Evolutionary conservation across 2,888 invertebrate genomes (phyloP).

Genomic region (Agrotis puta): DNA sequence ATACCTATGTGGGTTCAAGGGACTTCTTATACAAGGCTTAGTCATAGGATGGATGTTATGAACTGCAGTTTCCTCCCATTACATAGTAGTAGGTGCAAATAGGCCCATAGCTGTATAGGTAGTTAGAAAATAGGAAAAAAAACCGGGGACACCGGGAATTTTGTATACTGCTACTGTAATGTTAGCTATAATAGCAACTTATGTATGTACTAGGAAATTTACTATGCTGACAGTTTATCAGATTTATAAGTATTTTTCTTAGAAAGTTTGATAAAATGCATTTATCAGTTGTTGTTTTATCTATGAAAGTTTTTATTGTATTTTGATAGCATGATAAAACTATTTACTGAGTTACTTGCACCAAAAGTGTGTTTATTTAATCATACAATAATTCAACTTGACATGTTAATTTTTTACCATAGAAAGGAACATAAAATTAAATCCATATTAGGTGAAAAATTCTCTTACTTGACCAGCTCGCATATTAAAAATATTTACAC

Average conservation of each 20-base stretch:
- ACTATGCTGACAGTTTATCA: neutral
- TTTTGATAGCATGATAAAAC: neutral
- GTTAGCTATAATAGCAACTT: neutral
- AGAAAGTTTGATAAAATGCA: neutral
- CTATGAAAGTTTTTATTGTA: neutral
- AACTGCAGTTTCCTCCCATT: slow-evolving; percentile 39
- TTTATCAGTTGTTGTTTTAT: slow-evolving; percentile 23
- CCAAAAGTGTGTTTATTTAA: neutral
- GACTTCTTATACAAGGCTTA: slow-evolving; percentile 20
- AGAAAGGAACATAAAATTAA: neutral
- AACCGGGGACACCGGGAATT: neutral
- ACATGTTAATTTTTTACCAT: slow-evolving; percentile 21
- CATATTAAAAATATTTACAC: slow-evolving; percentile 14
- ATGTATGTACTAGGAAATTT: neutral
- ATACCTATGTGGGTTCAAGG: slow-evolving; percentile 17
- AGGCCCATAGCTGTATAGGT: neutral
- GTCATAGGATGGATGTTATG: slow-evolving; percentile 27
- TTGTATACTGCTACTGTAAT: neutral
- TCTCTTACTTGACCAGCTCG: slow-evolving; percentile 20
- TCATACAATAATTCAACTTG: neutral
- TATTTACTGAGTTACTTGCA: neutral
- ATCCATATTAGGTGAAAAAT: slow-evolving; percentile 10
- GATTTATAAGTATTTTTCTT: neutral
- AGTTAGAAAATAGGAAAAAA: slow-evolving; percentile 39
- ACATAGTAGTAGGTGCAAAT: neutral